These are phyloP conservation scores for Bimastos eiseni DNA, from an alignment of 2,888 invertebrate genomes.

Conservation along the genomic window DNA sequence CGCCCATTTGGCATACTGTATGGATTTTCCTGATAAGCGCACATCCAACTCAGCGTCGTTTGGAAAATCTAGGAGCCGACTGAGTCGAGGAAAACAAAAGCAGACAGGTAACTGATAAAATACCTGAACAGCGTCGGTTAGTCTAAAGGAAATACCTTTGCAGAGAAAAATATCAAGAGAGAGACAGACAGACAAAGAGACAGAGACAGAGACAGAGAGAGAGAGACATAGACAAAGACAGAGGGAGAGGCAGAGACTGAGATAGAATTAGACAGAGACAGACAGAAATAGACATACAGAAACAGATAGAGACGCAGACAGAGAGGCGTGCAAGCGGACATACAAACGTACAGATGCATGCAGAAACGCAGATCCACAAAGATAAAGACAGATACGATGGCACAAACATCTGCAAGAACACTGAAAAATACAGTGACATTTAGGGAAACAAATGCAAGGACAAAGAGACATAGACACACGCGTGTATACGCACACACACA, in stretches of 20 bases:
- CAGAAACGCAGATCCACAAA: background rate
- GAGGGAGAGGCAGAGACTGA: background rate
- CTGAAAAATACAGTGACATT: no score
- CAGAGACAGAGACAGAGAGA: background rate
- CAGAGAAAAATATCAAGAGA: background rate
- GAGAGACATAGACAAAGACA: background rate
- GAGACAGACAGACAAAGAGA: background rate
- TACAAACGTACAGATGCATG: background rate
- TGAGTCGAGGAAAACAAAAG: background rate
- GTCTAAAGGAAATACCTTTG: background rate
- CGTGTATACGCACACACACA: background rate
- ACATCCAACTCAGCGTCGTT: background rate
- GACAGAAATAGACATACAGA: background rate
- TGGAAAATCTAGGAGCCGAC: conserved; percentile 31
- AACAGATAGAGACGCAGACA: background rate
- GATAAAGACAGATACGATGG: background rate
- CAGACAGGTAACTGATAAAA: background rate
- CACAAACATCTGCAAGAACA: background rate
- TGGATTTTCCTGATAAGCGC: background rate
- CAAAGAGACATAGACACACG: background rate
- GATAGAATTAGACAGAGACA: no score
- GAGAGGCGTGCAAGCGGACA: background rate
- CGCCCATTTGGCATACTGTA: conserved; percentile 41
- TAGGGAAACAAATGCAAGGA: background rate
- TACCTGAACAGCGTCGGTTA: background rate